These are phyloP conservation scores for Ailuropoda melanoleuca DNA, from an alignment of 2,113 vertebrate genomes.

Conservation along the genomic window DNA sequence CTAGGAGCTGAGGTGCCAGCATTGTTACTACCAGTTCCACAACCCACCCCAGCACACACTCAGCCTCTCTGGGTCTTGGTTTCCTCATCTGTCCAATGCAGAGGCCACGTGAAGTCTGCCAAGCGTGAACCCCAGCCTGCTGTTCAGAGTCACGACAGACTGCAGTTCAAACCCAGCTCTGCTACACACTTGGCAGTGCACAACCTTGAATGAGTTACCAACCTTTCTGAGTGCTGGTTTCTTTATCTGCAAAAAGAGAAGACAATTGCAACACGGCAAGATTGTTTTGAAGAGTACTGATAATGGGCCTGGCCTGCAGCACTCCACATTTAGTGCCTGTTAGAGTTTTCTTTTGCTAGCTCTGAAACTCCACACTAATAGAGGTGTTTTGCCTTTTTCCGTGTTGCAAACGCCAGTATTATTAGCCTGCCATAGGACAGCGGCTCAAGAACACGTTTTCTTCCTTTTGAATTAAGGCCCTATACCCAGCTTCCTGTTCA, in stretches of 20 bases:
- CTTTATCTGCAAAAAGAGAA: constrained; percentile 42
- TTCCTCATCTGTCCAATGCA: constrained; percentile 3
- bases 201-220: constrained; percentile 13
- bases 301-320: neutral
- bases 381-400: neutral
- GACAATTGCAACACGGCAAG: neutral
- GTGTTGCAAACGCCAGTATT: neutral
- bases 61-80: neutral
- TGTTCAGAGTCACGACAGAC: neutral
- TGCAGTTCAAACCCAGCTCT: neutral
- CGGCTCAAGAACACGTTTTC: constrained; percentile 37
- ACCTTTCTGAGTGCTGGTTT: neutral
- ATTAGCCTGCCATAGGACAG: neutral
- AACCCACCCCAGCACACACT: neutral
- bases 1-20: neutral
- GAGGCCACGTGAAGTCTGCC: neutral
- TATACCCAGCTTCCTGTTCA: neutral
- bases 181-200: neutral
- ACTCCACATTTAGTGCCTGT: neutral
- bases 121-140: neutral
- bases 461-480: neutral
- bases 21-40: neutral
- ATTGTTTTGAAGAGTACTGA: neutral
- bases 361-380: neutral
- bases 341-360: neutral